A percentile compares a stretch with the other conserved stretches of the same genome.
Conservation (phyloP, 1,140 invertebrate genomes). For the Sinella curviseta region DNA sequence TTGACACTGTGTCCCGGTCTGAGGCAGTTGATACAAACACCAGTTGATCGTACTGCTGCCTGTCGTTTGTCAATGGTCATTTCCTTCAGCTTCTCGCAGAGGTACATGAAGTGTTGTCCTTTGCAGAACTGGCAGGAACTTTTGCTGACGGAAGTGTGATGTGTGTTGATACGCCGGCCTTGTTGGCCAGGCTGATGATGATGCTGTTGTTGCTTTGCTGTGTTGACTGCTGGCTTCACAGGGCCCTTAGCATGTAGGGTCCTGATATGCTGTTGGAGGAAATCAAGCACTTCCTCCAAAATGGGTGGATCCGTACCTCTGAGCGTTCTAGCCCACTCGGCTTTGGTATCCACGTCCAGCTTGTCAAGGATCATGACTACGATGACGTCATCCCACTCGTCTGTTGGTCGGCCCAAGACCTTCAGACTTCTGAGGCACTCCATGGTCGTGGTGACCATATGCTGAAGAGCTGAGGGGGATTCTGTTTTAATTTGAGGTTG, state of each 20-base stretch:
- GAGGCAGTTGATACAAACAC: neutral
- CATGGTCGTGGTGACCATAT: neutral
- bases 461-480: neutral
- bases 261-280: neutral
- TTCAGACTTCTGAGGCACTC: neutral
- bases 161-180: neutral
- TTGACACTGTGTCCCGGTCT: neutral
- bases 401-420: neutral
- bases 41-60: neutral
- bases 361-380: neutral
- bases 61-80: neutral
- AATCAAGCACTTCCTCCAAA: neutral
- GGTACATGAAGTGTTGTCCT: neutral
- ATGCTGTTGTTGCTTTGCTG: neutral
- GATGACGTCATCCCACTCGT: constrained; percentile 2
- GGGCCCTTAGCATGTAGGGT: neutral
- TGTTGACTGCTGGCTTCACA: neutral
- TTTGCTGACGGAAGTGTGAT: neutral
- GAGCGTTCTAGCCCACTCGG: neutral
- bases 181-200: neutral
- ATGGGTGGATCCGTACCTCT: neutral
- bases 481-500: neutral
- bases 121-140: neutral
- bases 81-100: neutral
- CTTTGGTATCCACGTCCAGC: neutral